Percentiles rank a stretch among this genome's conserved stretches.
Evolutionary conservation across 1,140 invertebrate genomes (phyloP).

Genomic region (Meloidogyne exigua): DNA sequence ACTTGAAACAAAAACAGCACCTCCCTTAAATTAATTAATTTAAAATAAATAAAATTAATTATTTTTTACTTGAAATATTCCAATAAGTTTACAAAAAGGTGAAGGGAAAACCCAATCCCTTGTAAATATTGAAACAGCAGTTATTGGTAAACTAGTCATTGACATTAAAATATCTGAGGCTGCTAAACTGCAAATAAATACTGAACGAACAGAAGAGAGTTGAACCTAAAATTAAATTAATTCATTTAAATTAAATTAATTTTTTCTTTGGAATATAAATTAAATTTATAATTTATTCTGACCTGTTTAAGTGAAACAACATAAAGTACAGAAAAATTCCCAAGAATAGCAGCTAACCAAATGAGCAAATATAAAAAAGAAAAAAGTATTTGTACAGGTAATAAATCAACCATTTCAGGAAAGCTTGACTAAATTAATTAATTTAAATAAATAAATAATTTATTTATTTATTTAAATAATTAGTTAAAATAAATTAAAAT

Average conservation of each 20-base stretch:
- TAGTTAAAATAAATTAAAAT: too few species aligned
- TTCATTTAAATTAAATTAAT: constrained; percentile 20
- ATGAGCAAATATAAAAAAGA: constrained; percentile 57
- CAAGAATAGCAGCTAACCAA: constrained; percentile 56
- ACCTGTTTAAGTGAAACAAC: constrained; percentile 62
- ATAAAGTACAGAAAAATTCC: constrained; percentile 59
- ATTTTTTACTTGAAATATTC: constrained; percentile 57
- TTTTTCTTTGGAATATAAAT: too few species aligned
- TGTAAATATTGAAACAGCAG: constrained; percentile 60
- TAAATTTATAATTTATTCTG: too few species aligned
- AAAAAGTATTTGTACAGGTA: constrained; percentile 54
- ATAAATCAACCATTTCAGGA: constrained; percentile 53
- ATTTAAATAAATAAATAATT: constrained; percentile 2
- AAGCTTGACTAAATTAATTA: constrained; percentile 31
- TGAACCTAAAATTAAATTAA: constrained; percentile 55
- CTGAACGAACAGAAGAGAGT: constrained; percentile 56
- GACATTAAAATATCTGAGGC: constrained; percentile 58
- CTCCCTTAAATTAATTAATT: constrained; percentile 51
- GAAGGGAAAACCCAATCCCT: constrained; percentile 63
- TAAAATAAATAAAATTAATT: not conserved
- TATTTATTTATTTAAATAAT: too few species aligned
- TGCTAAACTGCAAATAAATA: constrained; percentile 61
- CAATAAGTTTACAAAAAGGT: constrained; percentile 61
- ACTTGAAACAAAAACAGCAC: constrained; percentile 60
- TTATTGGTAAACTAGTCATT: constrained; percentile 58